A percentile compares a stretch with the other conserved stretches of the same genome.
phyloP scores from a whole-genome alignment of 2,888 invertebrate genomes.

The Dasysyrphus albostriatus region DNA sequence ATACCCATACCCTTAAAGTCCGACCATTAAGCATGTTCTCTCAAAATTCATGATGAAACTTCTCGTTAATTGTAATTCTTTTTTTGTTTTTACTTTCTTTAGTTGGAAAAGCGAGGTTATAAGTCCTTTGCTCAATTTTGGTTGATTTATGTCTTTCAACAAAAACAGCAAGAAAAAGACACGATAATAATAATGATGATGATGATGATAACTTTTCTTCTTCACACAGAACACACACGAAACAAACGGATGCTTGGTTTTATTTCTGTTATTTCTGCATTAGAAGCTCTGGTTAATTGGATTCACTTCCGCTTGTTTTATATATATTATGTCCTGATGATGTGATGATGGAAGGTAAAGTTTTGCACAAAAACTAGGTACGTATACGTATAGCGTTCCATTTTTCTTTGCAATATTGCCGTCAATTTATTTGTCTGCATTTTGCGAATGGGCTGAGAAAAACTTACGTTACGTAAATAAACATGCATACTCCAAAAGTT shows the following conservation, averaged over 20 bases:
- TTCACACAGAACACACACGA: background rate
- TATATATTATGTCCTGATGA: background rate
- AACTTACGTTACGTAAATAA: constrained; percentile 28
- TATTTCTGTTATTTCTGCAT: constrained; percentile 46
- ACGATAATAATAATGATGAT: background rate
- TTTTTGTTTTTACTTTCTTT: constrained; percentile 35
- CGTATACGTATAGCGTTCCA: background rate
- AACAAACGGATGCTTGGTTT: background rate
- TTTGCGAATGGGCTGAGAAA: constrained; percentile 17
- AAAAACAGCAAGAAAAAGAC: background rate
- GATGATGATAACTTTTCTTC: constrained; percentile 29
- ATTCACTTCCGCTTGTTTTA: constrained; percentile 40
- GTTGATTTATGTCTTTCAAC: constrained; percentile 30
- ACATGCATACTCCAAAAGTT: background rate
- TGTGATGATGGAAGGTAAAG: constrained; percentile 22
- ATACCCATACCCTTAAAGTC: constrained; percentile 1
- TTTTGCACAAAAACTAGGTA: constrained; percentile 26
- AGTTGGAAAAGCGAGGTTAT: background rate
- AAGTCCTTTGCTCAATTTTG: constrained; percentile 30
- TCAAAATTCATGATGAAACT: constrained; percentile 56
- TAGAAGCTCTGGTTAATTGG: constrained; percentile 50
- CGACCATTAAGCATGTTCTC: constrained; percentile 35
- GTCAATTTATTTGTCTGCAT: constrained; percentile 1
- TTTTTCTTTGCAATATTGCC: background rate
- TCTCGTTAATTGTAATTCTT: constrained; percentile 50